Evolutionary conservation across 2,888 invertebrate species (phyloP), one percentile per base, ranked within the genome.

Genomic region (Phrixothrix hirtus): DNA sequence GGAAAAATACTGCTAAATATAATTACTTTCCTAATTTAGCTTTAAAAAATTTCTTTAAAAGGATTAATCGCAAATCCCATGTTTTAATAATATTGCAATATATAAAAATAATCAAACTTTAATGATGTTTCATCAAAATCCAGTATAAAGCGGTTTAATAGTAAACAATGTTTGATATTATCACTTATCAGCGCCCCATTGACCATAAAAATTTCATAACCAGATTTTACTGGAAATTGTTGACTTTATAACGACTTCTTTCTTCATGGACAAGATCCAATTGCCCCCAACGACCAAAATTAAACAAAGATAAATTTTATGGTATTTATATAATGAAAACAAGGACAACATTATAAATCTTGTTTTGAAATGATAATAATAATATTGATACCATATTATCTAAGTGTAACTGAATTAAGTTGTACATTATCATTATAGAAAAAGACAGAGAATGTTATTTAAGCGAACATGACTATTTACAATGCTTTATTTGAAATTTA

Each of bases 121-220:
- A n/a, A 26, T 5, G 14, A 7, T 38, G 14, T 13, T 16, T 43
- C 47, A 56, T 47, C 43, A 35, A 54, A 30, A 65, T 52, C 71
- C 67, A 60, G 66, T 69, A 61, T 37, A 58, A 71, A 66, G 72
- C 62, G 59, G 72, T 68, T 70, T 34, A 26, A 54, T 62, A 71
- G 71, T 72, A 71, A 59, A 58, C 66, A 64, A 63, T 60, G 64
- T 64, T 65, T 64, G 63, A 61, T 54, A 50, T 55, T 52, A 62
- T 61, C 60, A 53, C 47, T 72, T 73, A 72, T 72, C 72, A 64
- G 41, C 77, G 79, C 81, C 82, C 81, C 80, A 77, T 78, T 81
- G 82, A 82, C 79, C 82, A 78, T 75, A 76, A 78, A 79, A 77
- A 79, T 59, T 77, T 75, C 72, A 71, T 59, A 71, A 76, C 82